These are phyloP conservation scores for Sarcophaga carnaria DNA, from an alignment of 2,888 invertebrate genomes.

Conservation along the genomic window DNA sequence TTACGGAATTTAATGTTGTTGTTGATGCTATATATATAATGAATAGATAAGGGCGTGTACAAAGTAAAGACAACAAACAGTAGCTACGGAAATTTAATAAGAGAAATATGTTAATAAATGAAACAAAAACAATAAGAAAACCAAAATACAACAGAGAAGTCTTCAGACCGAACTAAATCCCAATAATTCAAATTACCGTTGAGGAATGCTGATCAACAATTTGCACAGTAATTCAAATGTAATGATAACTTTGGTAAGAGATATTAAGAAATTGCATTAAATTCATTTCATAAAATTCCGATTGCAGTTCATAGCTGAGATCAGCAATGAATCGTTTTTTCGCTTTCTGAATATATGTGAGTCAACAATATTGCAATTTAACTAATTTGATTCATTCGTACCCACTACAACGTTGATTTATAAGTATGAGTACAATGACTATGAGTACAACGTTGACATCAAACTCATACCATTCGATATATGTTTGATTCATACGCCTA, in stretches of 20 bases:
- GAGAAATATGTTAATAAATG: background rate
- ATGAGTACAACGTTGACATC: too few relatives aligned
- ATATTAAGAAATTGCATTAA: too few relatives aligned
- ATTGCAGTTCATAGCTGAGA: too few relatives aligned
- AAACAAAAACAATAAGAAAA: background rate
- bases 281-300: too few relatives aligned
- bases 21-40: background rate
- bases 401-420: too few relatives aligned
- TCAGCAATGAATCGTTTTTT: too few relatives aligned
- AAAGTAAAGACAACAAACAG: background rate
- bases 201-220: background rate
- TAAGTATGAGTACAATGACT: too few relatives aligned
- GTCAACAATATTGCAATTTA: too few relatives aligned
- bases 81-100: slow-evolving; percentile 15
- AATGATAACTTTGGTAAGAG: background rate
- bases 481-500: too few relatives aligned
- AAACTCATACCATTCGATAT: too few relatives aligned
- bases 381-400: too few relatives aligned
- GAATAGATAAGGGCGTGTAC: background rate
- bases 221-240: slow-evolving; percentile 3
- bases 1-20: background rate
- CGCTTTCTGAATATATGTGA: too few relatives aligned
- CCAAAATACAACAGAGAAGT: background rate
- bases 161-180: background rate
- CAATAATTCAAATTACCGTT: slow-evolving; percentile 5